Percentiles rank a stretch among this genome's conserved stretches.
These are phyloP conservation scores for Agriotes lineatus DNA, from an alignment of 2,888 invertebrate species.

Conservation along the genomic window DNA sequence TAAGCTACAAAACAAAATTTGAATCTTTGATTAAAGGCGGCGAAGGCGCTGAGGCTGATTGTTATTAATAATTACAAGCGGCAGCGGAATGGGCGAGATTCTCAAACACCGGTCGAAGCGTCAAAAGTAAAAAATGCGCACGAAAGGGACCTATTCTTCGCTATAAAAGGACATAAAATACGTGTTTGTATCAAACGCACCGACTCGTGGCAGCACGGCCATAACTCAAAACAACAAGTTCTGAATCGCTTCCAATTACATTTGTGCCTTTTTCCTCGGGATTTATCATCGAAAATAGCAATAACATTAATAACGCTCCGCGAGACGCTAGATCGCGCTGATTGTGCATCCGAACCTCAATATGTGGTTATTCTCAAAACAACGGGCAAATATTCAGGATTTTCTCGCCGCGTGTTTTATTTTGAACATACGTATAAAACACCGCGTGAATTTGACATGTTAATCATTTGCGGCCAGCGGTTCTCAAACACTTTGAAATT, in stretches of 20 bases:
- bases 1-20: too few species aligned
- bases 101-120: too few species aligned
- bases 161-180: constrained; percentile 21
- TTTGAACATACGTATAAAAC: constrained; percentile 50
- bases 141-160: constrained; percentile 18
- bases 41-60: too few species aligned
- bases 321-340: constrained; percentile 27
- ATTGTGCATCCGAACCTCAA: constrained; percentile 21
- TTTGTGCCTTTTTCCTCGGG: constrained; percentile 43
- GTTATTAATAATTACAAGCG: too few species aligned
- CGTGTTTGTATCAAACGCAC: constrained; percentile 44
- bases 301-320: constrained; percentile 47
- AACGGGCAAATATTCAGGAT: constrained; percentile 47
- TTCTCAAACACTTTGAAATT: constrained; percentile 28
- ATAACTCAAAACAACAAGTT: constrained; percentile 49
- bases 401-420: constrained; percentile 46
- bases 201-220: constrained; percentile 36
- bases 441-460: constrained; percentile 51
- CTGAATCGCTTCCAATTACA: constrained; percentile 51
- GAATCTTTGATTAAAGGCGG: too few species aligned
- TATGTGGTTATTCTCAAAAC: constrained; percentile 39
- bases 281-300: constrained; percentile 49
- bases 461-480: constrained; percentile 48
- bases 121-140: constrained; percentile 8
- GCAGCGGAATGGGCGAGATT: too few species aligned